Percentiles rank a stretch among this genome's conserved stretches.
Conservation (phyloP, 2,888 invertebrate genomes). For the Metalampra italica region DNA sequence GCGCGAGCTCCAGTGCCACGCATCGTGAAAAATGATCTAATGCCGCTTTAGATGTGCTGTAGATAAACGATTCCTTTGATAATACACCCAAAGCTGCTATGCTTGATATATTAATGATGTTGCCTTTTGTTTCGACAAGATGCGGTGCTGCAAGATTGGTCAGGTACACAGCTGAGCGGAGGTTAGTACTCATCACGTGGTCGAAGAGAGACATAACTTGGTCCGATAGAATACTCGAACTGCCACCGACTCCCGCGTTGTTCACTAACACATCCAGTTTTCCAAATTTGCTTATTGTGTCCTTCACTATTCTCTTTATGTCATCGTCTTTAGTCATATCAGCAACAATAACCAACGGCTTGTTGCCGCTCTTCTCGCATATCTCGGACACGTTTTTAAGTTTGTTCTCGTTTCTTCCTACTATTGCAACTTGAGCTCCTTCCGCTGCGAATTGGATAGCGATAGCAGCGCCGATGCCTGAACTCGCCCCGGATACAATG, state of each 20-base stretch:
- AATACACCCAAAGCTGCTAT: conserved; percentile 9
- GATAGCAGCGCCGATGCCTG: conserved; percentile 81
- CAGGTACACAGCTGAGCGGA: conserved; percentile 18
- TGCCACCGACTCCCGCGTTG: conserved; percentile 18
- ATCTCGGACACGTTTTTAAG: conserved; percentile 16
- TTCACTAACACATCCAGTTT: conserved; percentile 25
- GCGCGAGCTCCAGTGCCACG: conserved; percentile 81
- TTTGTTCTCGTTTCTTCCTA: conserved; percentile 22
- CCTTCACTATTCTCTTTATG: conserved; percentile 13
- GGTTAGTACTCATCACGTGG: conserved; percentile 17
- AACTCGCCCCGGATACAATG: conserved; percentile 78
- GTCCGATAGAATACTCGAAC: conserved; percentile 7
- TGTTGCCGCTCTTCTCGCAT: conserved; percentile 11
- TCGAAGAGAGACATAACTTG: conserved; percentile 17
- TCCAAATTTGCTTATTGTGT: conserved; percentile 18
- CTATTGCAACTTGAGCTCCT: conserved; percentile 21
- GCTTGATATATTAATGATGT: conserved; percentile 22
- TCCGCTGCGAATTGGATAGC: conserved; percentile 72
- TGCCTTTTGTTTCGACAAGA: conserved; percentile 20
- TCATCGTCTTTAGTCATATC: conserved; percentile 19
- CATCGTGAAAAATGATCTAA: conserved; percentile 22
- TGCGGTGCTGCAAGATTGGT: conserved; percentile 19
- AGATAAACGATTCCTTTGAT: conserved; percentile 52
- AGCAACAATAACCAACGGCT: conserved; percentile 16
- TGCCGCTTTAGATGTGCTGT: conserved; percentile 16